Conservation (phyloP, 2,113 vertebrate genomes). For the Arenaria interpres region DNA sequence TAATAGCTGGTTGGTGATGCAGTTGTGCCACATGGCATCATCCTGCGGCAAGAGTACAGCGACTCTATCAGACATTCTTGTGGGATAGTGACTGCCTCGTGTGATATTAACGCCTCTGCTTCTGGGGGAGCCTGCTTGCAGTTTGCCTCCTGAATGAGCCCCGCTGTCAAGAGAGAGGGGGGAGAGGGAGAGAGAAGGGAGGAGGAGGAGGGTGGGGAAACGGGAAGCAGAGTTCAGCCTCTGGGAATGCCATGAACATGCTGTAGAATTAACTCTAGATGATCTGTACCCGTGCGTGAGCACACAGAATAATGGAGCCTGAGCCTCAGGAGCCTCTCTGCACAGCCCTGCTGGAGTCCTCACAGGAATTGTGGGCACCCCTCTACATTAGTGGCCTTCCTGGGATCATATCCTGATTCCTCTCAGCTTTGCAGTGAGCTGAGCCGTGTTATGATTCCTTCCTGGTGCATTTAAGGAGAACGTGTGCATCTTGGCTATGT, state of each 20-base stretch:
- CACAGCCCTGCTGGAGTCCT: neutral
- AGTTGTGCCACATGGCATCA: neutral
- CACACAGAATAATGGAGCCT: neutral
- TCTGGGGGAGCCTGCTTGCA: neutral
- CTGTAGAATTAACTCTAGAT: slow-evolving; percentile 2
- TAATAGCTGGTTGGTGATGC: neutral
- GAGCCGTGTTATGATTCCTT: accelerated
- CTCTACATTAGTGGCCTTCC: neutral
- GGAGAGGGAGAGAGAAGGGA: neutral
- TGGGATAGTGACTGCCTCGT: neutral
- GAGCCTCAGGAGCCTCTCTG: neutral
- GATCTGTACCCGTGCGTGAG: neutral
- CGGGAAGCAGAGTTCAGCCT: neutral
- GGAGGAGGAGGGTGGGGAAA: slow-evolving; percentile 2
- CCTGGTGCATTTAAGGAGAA: slow-evolving; percentile 4
- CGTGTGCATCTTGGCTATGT: neutral
- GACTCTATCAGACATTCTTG: neutral
- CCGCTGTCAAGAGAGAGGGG: neutral
- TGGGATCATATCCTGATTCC: accelerated
- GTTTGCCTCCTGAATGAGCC: slow-evolving; percentile 9
- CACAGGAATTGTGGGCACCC: neutral
- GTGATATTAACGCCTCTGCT: neutral
- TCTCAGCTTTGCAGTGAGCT: neutral
- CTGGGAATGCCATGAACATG: neutral
- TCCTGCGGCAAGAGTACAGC: neutral